Evolutionary conservation across 2,113 vertebrate species (phyloP).

Genomic region (Bagarius yarrelli): DNA sequence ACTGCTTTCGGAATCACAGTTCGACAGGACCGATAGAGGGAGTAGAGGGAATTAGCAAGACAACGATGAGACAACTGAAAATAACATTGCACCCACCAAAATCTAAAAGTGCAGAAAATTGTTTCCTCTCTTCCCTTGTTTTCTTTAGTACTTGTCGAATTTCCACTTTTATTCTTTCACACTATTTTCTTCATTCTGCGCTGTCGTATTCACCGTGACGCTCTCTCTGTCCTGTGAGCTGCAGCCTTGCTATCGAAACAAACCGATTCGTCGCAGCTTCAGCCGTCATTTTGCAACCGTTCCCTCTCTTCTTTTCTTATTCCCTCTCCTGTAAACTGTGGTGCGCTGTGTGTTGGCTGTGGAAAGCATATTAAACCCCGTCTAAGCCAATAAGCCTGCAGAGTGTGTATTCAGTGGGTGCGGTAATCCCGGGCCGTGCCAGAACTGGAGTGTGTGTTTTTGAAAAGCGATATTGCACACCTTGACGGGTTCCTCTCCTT

Average conservation of each 20-base stretch:
- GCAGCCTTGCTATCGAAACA: conserved; percentile 36
- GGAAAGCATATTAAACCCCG: conserved; percentile 65
- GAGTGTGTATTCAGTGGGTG: conserved; percentile 54
- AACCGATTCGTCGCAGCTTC: conserved; percentile 41
- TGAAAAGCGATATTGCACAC: conserved; percentile 56
- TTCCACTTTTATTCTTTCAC: conserved; percentile 18
- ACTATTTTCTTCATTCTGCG: not conserved
- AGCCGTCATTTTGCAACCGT: not conserved
- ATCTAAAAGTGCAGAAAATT: not conserved
- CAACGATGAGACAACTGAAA: too few species aligned
- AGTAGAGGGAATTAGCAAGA: not conserved
- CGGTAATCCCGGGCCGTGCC: conserved; percentile 56
- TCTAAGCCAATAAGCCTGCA: conserved; percentile 61
- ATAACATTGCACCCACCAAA: not conserved
- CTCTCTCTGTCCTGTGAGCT: conserved; percentile 19
- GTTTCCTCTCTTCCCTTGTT: not conserved
- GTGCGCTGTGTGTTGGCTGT: conserved; percentile 34
- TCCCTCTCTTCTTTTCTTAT: conserved; percentile 27
- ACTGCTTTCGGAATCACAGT: not conserved
- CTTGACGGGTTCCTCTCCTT: conserved; percentile 46
- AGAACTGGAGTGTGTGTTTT: conserved; percentile 45
- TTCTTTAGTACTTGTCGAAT: not conserved
- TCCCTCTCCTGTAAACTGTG: conserved; percentile 48
- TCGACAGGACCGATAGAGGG: not conserved
- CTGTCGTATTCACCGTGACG: conserved; percentile 18